A percentile compares a stretch with the other conserved stretches of the same genome.
Conservation (phyloP, 2,888 invertebrate species). For the Melanophora roralis region DNA sequence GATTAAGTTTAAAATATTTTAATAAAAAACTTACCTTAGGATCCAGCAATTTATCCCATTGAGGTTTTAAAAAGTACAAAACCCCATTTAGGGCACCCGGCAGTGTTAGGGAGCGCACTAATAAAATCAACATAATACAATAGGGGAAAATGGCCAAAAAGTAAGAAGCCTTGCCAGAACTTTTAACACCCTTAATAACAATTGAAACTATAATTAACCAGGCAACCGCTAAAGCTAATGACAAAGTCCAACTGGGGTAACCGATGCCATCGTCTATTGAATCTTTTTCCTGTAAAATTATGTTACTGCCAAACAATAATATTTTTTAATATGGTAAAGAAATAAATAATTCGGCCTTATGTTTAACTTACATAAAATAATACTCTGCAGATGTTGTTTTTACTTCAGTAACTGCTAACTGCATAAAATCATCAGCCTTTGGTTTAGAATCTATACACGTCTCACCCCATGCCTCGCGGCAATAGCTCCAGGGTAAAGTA, state of each 20-base stretch:
- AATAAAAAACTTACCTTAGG: slow-evolving; percentile 65
- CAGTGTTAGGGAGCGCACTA: slow-evolving; percentile 80
- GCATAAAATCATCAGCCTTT: slow-evolving; percentile 41
- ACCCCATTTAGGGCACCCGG: slow-evolving; percentile 82
- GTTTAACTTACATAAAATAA: slow-evolving; percentile 76
- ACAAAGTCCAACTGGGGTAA: slow-evolving; percentile 79
- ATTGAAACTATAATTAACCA: slow-evolving; percentile 79
- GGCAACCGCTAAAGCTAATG: slow-evolving; percentile 78
- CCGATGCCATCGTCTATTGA: slow-evolving; percentile 80
- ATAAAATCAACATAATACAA: slow-evolving; percentile 80
- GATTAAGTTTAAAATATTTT: neutral
- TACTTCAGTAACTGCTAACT: slow-evolving; percentile 36
- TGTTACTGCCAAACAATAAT: slow-evolving; percentile 73
- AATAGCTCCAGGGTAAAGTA: slow-evolving; percentile 82
- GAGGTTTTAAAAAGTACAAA: slow-evolving; percentile 82
- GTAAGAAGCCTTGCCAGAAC: slow-evolving; percentile 83
- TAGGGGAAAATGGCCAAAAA: slow-evolving; percentile 85
- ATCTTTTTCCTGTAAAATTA: slow-evolving; percentile 78
- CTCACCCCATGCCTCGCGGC: slow-evolving; percentile 79
- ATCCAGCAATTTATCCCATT: slow-evolving; percentile 79
- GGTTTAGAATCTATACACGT: slow-evolving; percentile 72
- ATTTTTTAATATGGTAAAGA: neutral
- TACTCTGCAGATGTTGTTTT: slow-evolving; percentile 76
- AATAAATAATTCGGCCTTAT: neutral
- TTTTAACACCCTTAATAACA: slow-evolving; percentile 79